Percentiles rank a stretch among this genome's conserved stretches.
phyloP scores from a whole-genome alignment of 1,140 invertebrate genomes.

The Anadara kagoshimensis region DNA sequence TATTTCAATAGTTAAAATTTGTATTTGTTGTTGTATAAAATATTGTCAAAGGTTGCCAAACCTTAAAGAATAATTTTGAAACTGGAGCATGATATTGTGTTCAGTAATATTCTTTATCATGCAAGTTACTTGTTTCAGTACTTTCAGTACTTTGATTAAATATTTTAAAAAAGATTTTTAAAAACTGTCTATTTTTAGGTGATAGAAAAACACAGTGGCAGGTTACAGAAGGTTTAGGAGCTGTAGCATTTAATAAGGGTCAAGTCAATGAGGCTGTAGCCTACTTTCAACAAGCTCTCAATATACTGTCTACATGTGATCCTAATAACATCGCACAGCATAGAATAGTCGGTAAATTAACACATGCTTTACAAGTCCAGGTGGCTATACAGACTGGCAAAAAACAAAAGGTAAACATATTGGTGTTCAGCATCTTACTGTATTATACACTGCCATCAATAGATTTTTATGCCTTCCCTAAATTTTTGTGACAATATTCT shows the following conservation, averaged over 20 bases:
- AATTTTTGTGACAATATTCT: too few relatives aligned
- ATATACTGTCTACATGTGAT: constrained; percentile 23
- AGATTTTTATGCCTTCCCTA: too few relatives aligned
- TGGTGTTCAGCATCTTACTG: too few relatives aligned
- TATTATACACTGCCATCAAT: too few relatives aligned
- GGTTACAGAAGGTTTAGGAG: constrained; percentile 58
- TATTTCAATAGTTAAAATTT: too few relatives aligned
- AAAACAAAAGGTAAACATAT: too few relatives aligned
- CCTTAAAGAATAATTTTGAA: not conserved
- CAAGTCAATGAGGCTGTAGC: constrained; percentile 40
- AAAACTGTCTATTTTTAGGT: too few relatives aligned
- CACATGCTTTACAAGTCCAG: constrained; percentile 33
- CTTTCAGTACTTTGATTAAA: not conserved
- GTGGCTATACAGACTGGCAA: too few relatives aligned
- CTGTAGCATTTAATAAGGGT: constrained; percentile 50
- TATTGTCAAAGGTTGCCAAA: not conserved
- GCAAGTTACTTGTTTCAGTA: not conserved
- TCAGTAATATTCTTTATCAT: not conserved
- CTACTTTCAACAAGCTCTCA: constrained; percentile 40
- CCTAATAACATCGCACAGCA: constrained; percentile 40
- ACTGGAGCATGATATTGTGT: not conserved
- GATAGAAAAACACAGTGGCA: constrained; percentile 60
- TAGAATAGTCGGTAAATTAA: constrained; percentile 56
- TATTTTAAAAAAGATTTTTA: constrained; percentile 8
- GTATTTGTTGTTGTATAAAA: not conserved